phyloP scores from a whole-genome alignment of 2,888 invertebrate genomes.

The Drosophila pseudotalamancana region DNA sequence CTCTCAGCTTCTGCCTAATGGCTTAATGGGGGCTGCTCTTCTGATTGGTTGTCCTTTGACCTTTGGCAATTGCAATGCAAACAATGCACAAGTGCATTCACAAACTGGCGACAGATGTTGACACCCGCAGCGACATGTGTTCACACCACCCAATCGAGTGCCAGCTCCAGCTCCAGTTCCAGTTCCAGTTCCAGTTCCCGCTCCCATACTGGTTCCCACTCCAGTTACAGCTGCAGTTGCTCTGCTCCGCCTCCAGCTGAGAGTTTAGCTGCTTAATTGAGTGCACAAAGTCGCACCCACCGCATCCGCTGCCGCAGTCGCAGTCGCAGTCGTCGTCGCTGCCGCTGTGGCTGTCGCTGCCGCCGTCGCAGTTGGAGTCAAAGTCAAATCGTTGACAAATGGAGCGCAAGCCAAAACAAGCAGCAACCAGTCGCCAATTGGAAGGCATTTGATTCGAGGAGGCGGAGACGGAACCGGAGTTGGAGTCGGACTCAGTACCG shows the following conservation, averaged over 20 bases:
- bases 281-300: conserved; percentile 54
- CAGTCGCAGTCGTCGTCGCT: neutral
- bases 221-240: neutral
- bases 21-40: neutral
- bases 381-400: conserved; percentile 55
- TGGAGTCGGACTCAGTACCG: neutral
- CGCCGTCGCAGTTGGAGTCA: neutral
- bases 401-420: conserved; percentile 29
- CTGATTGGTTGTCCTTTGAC: conserved; percentile 19
- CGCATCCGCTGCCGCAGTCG: conserved; percentile 29
- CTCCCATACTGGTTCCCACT: neutral
- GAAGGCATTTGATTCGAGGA: neutral
- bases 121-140: conserved; percentile 8
- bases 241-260: neutral
- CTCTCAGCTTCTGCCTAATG: neutral
- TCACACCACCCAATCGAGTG: neutral
- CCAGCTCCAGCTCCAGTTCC: neutral
- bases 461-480: neutral
- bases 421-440: conserved; percentile 22
- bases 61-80: conserved; percentile 8
- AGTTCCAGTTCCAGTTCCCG: neutral
- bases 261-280: conserved; percentile 48
- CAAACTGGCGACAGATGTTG: conserved; percentile 3
- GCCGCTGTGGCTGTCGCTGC: neutral
- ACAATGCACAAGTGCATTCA: conserved; percentile 4